Evolutionary conservation across 2,113 vertebrate genomes (phyloP), one percentile per base, ranked within the genome.

Genomic region (Lepisosteus oculatus): DNA sequence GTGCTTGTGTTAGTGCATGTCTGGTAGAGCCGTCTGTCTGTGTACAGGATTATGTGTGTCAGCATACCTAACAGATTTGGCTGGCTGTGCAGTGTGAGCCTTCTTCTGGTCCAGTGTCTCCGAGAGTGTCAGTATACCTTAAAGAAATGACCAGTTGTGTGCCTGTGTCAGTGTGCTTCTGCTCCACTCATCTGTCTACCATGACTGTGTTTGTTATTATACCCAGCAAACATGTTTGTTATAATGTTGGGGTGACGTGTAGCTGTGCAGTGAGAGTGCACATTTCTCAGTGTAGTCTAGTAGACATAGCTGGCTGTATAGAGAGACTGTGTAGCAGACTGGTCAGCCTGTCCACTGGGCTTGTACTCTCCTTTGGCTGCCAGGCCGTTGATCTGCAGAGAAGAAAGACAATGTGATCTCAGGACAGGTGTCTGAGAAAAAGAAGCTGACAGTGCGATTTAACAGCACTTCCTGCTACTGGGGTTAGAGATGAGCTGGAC

Each of bases 321-420:
- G 69, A 99, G 94, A 0, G 97, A 98, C 83, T 97, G 89, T 6
- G 63, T 93, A 43, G 96, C 92, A 76, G 95, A 82, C 72, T 88
- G 6, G 3, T 90, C 88, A 13, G 91, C 83, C 65, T 94, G 87
- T 51, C 93, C 94, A 0, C 85, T 80, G 71, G 91, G 80, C 5
- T 92, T 85, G 71, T 99, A 98, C 79, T 96, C 90, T 75, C 97
- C 97, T 85, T 91, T 93, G 81, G 94, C 90, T 71, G 97, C 96
- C 76, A 97, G 89, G 73, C 92, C 78, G 66, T 99, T 99, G 78
- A 93, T 97, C 97, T 99, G 81, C 74, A 84, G 43, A 56, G 41
- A 47, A 79, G 59, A 42, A 78, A 85, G 41, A 44, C 56, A 45
- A 3, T 14, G 63, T 5, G 14, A 55, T 6, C 17, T 64, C 29